These are phyloP conservation scores for Lycocerus yunnanus DNA, from an alignment of 2,888 invertebrate genomes.

Conservation along the genomic window DNA sequence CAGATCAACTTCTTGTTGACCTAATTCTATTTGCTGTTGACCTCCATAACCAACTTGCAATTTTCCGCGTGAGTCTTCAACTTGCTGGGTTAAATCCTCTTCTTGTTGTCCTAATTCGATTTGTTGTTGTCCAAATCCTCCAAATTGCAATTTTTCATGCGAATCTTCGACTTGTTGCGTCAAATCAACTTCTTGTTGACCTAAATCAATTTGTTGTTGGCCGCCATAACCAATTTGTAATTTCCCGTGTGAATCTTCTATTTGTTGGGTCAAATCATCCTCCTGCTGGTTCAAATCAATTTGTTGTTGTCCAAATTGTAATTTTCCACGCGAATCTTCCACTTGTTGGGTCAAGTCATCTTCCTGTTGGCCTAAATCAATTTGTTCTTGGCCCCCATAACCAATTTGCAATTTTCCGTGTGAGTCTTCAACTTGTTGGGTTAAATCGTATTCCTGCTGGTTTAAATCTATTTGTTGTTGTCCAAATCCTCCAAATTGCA, in stretches of 20 bases:
- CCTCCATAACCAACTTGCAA: slow-evolving; percentile 23
- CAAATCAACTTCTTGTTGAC: slow-evolving; percentile 4
- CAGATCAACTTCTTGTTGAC: slow-evolving; percentile 28
- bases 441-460: slow-evolving; percentile 18
- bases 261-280: too few relatives aligned
- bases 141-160: slow-evolving; percentile 1
- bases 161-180: background rate
- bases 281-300: too few relatives aligned
- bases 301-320: too few relatives aligned
- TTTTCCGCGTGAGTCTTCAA: slow-evolving; percentile 25
- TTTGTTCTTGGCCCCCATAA: slow-evolving; percentile 23
- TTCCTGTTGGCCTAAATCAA: background rate
- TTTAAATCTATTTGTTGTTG: slow-evolving; percentile 21
- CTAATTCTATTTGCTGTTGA: background rate
- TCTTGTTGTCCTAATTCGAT: slow-evolving; percentile 4
- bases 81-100: slow-evolving; percentile 33
- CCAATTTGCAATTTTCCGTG: slow-evolving; percentile 22
- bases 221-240: slow-evolving; percentile 33
- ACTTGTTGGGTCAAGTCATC: slow-evolving; percentile 32
- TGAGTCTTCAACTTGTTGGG: slow-evolving; percentile 33
- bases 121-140: slow-evolving; percentile 19
- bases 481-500: background rate
- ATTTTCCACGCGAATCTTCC: too few relatives aligned
- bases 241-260: too few relatives aligned
- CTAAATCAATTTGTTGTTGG: slow-evolving; percentile 6